These are phyloP conservation scores for Microctonus aethiopoides DNA, from an alignment of 2,888 invertebrate species.

Conservation along the genomic window DNA sequence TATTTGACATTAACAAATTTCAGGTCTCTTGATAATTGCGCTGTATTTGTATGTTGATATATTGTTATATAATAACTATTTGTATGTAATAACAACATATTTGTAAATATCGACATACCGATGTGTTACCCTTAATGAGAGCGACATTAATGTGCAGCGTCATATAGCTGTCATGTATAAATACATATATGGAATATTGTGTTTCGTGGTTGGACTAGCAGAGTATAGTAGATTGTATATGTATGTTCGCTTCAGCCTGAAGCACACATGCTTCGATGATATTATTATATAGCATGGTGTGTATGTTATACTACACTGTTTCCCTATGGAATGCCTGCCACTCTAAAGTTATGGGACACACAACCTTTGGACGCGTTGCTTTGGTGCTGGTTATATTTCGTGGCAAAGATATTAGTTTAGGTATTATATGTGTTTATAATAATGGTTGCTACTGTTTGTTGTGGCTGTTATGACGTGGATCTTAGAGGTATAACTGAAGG, in stretches of 20 bases:
- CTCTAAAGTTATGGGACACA: constrained; percentile 24
- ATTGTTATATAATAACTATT: too few relatives aligned
- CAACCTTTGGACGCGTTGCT: neutral
- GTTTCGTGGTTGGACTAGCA: neutral
- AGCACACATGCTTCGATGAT: neutral
- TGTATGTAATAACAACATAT: too few relatives aligned
- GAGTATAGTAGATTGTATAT: too few relatives aligned
- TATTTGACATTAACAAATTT: neutral
- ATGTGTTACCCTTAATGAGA: constrained; percentile 33
- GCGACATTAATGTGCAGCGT: constrained; percentile 25
- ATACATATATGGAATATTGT: constrained; percentile 22
- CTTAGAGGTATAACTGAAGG: neutral
- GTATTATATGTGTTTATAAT: too few relatives aligned
- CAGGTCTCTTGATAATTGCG: constrained; percentile 19
- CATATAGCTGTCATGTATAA: constrained; percentile 28
- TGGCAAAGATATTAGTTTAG: constrained; percentile 3
- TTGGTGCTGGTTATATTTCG: neutral
- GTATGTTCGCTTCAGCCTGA: constrained; percentile 6
- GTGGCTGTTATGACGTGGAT: constrained; percentile 6
- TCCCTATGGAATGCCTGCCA: constrained; percentile 28
- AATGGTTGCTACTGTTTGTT: neutral
- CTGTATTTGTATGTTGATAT: neutral
- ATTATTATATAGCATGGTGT: neutral
- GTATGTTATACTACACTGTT: neutral
- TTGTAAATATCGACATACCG: constrained; percentile 22